phyloP scores from a whole-genome alignment of 2,113 vertebrate genomes.

The Erythrocercus mccallii region DNA sequence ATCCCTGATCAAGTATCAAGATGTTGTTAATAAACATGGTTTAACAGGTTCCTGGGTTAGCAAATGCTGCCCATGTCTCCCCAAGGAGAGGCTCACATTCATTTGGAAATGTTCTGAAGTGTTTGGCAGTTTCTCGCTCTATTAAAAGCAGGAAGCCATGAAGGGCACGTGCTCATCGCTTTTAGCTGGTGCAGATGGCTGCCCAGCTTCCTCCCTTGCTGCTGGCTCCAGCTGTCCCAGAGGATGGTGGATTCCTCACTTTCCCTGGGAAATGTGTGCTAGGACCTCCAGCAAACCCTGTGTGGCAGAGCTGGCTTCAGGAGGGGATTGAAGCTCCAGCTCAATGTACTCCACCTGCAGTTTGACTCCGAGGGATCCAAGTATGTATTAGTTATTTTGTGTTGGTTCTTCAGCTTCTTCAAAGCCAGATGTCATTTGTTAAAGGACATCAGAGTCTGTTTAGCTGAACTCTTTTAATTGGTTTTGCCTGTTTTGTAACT shows the following conservation, averaged over 20 bases:
- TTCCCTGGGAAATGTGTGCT: background rate
- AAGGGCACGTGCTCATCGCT: background rate
- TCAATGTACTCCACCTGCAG: background rate
- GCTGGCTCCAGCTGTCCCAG: background rate
- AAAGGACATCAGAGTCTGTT: background rate
- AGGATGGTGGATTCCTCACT: background rate
- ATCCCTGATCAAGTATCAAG: background rate
- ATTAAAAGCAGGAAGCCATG: background rate
- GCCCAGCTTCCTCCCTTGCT: background rate
- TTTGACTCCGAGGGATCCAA: background rate
- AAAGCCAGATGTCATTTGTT: background rate
- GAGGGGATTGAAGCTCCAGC: background rate
- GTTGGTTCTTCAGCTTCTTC: background rate
- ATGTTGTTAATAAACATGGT: background rate
- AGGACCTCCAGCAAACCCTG: background rate
- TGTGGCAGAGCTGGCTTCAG: background rate
- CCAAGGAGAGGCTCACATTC: background rate
- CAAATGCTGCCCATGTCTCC: background rate
- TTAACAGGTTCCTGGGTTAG: background rate
- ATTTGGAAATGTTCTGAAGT: background rate
- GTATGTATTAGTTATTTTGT: background rate
- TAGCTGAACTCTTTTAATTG: background rate
- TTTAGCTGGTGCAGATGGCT: background rate
- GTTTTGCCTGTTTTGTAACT: background rate
- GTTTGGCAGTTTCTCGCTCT: background rate